These are phyloP conservation scores for Plebejus anna DNA, from an alignment of 2,888 invertebrate genomes.

Conservation along the genomic window DNA sequence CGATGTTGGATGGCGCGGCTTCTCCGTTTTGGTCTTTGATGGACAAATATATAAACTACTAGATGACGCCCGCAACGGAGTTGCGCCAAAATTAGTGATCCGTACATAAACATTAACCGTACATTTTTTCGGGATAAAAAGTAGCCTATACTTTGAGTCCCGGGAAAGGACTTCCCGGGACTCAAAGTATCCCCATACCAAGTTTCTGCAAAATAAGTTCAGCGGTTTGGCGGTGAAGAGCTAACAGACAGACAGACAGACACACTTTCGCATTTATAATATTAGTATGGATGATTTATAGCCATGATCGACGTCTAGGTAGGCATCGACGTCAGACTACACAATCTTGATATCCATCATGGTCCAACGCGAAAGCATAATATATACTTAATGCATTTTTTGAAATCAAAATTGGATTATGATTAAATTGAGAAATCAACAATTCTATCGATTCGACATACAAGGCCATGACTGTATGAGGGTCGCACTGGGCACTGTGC, in stretches of 20 bases:
- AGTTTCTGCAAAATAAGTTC: too few relatives aligned
- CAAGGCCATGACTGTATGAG: constrained; percentile 25
- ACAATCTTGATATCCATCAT: not conserved
- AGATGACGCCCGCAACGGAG: too few relatives aligned
- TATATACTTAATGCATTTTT: not conserved
- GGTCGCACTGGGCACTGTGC: constrained; percentile 32
- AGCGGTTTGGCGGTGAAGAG: too few relatives aligned
- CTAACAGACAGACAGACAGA: too few relatives aligned
- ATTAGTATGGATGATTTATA: not conserved
- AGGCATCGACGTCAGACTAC: not conserved
- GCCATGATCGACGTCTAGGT: not conserved
- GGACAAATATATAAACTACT: not conserved
- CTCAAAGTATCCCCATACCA: too few relatives aligned
- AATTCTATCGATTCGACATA: constrained; percentile 23
- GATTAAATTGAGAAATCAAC: constrained; percentile 27
- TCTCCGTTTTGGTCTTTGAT: not conserved
- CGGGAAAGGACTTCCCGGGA: too few relatives aligned
- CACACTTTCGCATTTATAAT: too few relatives aligned
- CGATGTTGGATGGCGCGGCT: not conserved
- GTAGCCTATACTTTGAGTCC: too few relatives aligned
- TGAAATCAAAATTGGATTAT: constrained; percentile 1
- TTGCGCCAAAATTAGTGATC: too few relatives aligned
- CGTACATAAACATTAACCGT: too few relatives aligned
- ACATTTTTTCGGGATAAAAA: too few relatives aligned
- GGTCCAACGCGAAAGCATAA: not conserved